Evolutionary conservation across 2,113 vertebrate species (phyloP).

Genomic region (Capreolus pygargus): DNA sequence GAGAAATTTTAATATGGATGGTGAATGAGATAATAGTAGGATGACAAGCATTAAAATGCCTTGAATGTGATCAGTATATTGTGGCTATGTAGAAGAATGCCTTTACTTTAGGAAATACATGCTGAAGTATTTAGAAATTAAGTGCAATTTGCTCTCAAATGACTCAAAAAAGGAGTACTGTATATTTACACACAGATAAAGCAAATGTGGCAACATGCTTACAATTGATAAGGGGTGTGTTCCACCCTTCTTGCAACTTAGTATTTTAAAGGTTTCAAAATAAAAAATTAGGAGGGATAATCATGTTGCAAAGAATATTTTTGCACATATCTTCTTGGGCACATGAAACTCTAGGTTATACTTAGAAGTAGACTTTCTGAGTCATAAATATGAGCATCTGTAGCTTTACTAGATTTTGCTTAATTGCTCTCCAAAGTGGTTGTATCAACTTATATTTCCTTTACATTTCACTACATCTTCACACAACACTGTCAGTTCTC

Average conservation of each 20-base stretch:
- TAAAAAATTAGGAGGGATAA: not conserved
- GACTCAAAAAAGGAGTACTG: conserved; percentile 5
- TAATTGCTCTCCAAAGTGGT: not conserved
- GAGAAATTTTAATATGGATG: not conserved
- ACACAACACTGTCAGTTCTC: not conserved
- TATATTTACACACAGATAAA: conserved; percentile 26
- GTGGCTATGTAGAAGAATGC: not conserved
- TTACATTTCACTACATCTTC: not conserved
- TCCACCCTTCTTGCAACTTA: not conserved
- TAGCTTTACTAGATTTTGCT: not conserved
- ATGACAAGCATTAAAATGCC: not conserved
- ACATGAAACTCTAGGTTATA: not conserved
- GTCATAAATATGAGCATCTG: not conserved
- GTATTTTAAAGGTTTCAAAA: conserved; percentile 8
- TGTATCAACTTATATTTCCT: not conserved
- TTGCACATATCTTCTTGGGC: not conserved
- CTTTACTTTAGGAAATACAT: not conserved
- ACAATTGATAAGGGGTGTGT: not conserved
- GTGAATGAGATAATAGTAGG: not conserved
- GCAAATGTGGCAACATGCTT: not conserved
- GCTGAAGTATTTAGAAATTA: not conserved
- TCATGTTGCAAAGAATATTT: not conserved
- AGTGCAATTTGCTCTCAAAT: not conserved
- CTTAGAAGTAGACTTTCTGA: not conserved
- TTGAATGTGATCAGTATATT: not conserved